phyloP scores from a whole-genome alignment of 2,888 invertebrate genomes.

The Plebejus argus region DNA sequence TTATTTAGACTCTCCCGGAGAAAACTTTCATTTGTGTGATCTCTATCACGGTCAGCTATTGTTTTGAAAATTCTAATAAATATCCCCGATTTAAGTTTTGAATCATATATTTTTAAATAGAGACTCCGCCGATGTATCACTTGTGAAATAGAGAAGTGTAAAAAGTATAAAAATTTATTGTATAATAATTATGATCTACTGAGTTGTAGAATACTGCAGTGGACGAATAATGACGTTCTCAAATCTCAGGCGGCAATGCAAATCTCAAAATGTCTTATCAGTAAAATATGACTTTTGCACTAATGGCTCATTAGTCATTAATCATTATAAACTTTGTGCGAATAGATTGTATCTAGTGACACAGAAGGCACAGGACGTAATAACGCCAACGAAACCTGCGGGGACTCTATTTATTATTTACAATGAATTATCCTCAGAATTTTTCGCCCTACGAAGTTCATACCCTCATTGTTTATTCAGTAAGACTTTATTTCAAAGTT shows the following conservation, averaged over 20 bases:
- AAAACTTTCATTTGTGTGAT: conserved; percentile 69
- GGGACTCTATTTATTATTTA: conserved; percentile 73
- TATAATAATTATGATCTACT: too few relatives aligned
- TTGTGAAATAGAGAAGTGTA: too few relatives aligned
- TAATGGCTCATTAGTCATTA: too few relatives aligned
- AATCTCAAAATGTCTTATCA: too few relatives aligned
- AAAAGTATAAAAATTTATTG: too few relatives aligned
- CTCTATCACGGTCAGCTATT: conserved; percentile 60
- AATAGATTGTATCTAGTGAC: not conserved
- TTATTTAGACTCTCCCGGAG: conserved; percentile 71
- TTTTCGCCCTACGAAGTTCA: conserved; percentile 63
- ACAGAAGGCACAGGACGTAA: not conserved
- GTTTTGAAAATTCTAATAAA: conserved; percentile 40
- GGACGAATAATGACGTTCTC: too few relatives aligned
- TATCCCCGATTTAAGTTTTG: not conserved
- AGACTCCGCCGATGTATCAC: not conserved
- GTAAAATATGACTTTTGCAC: too few relatives aligned
- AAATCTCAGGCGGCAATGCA: too few relatives aligned
- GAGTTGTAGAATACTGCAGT: too few relatives aligned
- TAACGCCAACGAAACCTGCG: not conserved
- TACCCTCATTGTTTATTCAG: conserved; percentile 70
- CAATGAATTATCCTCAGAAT: conserved; percentile 66
- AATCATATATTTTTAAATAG: not conserved
- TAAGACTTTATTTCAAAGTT: conserved; percentile 37
- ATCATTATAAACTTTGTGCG: too few relatives aligned